Base-by-base conservation (phyloP, 2,797 vertebrate genomes). In the Acanthopagrus latus region DNA sequence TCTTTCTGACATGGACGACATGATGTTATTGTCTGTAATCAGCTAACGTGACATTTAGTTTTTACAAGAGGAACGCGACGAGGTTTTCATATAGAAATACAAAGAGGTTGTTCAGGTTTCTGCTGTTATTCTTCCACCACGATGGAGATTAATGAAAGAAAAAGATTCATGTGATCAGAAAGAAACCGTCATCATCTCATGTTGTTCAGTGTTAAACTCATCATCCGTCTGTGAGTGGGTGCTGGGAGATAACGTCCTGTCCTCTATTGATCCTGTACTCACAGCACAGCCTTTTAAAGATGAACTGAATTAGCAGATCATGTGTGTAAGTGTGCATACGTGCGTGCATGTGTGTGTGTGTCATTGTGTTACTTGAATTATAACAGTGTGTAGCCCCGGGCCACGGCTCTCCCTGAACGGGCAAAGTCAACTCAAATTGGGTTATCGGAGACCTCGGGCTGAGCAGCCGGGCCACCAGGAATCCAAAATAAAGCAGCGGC, bases 351-450 rank as follows among this genome's bases (percentile, higher is more conserved):
- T 50, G 80, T 63, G 82, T n/a, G n/a, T n/a, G 81, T 64, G 69
- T 91, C 92, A 92, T 91, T 93, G 93, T 94, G 68, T 88, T 89
- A 70, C 86, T 90, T 89, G 86, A 93, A 94, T 94, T 91, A 86
- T 94, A 62, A 85, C 85, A 85, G 82, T 57, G 52, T 0, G 56
- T 78, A 79, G 93, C 94, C 89, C 33, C 58, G 81, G 93, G 94
- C 87, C 76, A 25, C 48, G 56, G 81, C 90, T 89, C 92, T 89
- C 92, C 88, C 90, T 91, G 76, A 91, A 93, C 91, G 88, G 89
- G 92, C 89, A 93, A 93, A 95, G 93, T 94, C 94, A 94, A 93
- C 89, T 94, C 84, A 93, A 95, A 94, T 91, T 95, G 95, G 94
- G 93, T 95, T 93, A 95, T 86, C 21, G 85, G 74, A 91, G 93